phyloP scores from a whole-genome alignment of 1,140 invertebrate species.

The Mycetomoellerius zeteki region DNA sequence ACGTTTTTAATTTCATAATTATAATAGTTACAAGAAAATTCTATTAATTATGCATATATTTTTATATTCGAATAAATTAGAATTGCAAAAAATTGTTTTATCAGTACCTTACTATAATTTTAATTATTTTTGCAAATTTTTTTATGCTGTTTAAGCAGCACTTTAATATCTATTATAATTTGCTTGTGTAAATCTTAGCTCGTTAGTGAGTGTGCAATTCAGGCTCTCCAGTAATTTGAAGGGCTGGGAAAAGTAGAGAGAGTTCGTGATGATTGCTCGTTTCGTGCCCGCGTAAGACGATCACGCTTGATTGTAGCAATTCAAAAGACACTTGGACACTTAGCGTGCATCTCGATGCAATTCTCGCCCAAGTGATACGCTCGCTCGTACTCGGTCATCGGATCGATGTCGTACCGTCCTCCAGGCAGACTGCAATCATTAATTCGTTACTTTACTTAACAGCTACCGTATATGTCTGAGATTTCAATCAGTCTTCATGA shows the following conservation, averaged over 20 bases:
- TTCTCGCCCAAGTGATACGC: slow-evolving; percentile 74
- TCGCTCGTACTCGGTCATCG: slow-evolving; percentile 79
- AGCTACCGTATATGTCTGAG: not conserved
- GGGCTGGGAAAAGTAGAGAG: not conserved
- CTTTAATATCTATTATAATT: not conserved
- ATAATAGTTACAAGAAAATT: not conserved
- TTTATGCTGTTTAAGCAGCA: not conserved
- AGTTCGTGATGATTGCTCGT: slow-evolving; percentile 41
- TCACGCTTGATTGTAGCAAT: slow-evolving; percentile 37
- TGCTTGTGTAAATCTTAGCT: slow-evolving; percentile 7
- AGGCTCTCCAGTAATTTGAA: slow-evolving; percentile 11
- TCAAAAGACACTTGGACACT: slow-evolving; percentile 76
- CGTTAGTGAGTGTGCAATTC: not conserved
- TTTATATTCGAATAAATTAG: not conserved
- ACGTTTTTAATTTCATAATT: not conserved
- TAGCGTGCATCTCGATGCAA: slow-evolving; percentile 70
- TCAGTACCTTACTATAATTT: not conserved
- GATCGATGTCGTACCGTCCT: slow-evolving; percentile 72
- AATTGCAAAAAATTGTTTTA: not conserved
- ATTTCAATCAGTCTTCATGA: not conserved
- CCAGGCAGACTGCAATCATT: slow-evolving; percentile 72
- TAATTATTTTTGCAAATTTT: not conserved
- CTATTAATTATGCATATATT: not conserved
- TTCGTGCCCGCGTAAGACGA: slow-evolving; percentile 14
- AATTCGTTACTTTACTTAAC: not conserved